Evolutionary conservation across 2,797 vertebrate genomes (phyloP), one percentile per base, ranked within the genome.

Genomic region (Microhierax caerulescens): DNA sequence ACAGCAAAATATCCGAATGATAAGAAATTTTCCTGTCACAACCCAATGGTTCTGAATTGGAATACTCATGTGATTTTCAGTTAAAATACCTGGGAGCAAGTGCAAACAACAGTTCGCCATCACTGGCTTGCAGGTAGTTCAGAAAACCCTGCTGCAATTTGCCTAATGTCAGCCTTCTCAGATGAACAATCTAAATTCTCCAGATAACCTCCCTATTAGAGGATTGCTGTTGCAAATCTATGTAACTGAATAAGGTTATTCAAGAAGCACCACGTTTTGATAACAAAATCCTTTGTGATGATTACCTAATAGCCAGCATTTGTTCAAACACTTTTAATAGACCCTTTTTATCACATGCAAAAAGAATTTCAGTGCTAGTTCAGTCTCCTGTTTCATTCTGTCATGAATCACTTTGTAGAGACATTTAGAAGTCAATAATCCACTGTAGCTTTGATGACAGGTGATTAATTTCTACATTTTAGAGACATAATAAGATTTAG

Each of bases 401-500:
- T 98, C 98, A 98, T 98, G 98, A 98, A 98, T 98, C 98, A 98
- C 98, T 98, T 98, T 93, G 98, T 97, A 98, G 98, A 98, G 98
- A 98, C 98, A 98, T 98, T 98, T 98, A 98, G 98, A 98, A 98
- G 98, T 98, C 98, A 98, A 98, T 98, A 98, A 98, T 98, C 98
- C 98, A 98, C 98, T 98, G 98, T 98, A 97, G 98, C 97, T 98
- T 98, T 98, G 98, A 98, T 98, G 98, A 98, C 98, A 98, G 98
- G 98, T 98, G 98, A 98, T 98, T 98, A 98, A 98, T 98, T 98
- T 98, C 98, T 98, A 98, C 98, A 98, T 98, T 98, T 98, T 98
- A 98, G 97, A 98, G 98, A 98, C 98, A 98, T 98, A 98, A 98
- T 98, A 98, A 98, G 98, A 98, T 98, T 98, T 98, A 98, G 98